phyloP scores from a whole-genome alignment of 2,888 invertebrate species.

The Tetragonisca angustula region DNA sequence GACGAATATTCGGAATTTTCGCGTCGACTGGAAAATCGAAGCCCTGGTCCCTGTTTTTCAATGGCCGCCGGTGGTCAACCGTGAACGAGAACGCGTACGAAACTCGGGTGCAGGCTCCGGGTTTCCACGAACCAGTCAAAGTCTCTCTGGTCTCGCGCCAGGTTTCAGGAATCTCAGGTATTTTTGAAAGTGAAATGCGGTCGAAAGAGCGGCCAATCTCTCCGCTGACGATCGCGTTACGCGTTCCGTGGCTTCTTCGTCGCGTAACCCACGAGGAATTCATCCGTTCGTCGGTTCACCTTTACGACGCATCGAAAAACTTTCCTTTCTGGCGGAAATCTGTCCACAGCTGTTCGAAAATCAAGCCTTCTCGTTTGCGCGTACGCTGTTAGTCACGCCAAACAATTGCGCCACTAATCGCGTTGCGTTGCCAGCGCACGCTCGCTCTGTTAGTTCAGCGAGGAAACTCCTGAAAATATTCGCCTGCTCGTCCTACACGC shows the following conservation, averaged over 20 bases:
- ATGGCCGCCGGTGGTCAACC: background rate
- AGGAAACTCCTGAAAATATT: slow-evolving; percentile 1
- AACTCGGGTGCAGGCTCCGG: background rate
- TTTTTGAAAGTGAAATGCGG: slow-evolving; percentile 40
- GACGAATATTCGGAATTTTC: slow-evolving; percentile 18
- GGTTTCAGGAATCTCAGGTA: slow-evolving; percentile 15
- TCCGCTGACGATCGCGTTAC: slow-evolving; percentile 27
- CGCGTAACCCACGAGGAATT: background rate
- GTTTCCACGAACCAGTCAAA: background rate
- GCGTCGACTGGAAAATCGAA: background rate
- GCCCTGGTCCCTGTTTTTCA: background rate
- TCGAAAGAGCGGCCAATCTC: slow-evolving; percentile 16
- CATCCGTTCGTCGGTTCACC: too few relatives aligned
- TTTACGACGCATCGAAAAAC: background rate
- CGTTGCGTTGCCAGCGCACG: background rate
- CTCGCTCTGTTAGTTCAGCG: background rate
- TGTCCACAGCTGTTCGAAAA: background rate
- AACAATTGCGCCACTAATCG: slow-evolving; percentile 5
- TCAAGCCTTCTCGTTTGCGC: too few relatives aligned
- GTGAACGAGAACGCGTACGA: background rate
- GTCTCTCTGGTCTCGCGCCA: slow-evolving; percentile 11
- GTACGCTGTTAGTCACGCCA: slow-evolving; percentile 15
- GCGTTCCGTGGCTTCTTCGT: background rate
- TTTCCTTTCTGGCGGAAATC: too few relatives aligned
- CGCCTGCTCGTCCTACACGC: background rate